Evolutionary conservation across 2,113 vertebrate species (phyloP).

Genomic region (Vireo altiloquus): DNA sequence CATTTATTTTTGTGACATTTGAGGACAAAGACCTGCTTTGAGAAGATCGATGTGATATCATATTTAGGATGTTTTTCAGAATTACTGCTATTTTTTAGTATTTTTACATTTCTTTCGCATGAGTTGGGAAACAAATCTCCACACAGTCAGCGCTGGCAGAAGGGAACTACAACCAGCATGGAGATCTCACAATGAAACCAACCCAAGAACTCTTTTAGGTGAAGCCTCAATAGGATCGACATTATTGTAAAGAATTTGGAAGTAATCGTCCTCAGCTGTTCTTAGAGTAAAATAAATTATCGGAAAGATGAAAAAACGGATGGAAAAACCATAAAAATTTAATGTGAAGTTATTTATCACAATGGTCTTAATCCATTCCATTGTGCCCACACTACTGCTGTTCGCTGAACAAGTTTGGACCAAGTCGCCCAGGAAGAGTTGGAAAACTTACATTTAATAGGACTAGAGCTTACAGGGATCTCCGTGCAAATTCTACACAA

Average conservation of each 20-base stretch:
- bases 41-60: accelerated
- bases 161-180: background rate
- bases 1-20: background rate
- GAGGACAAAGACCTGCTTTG: background rate
- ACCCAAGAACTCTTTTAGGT: background rate
- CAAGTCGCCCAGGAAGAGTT: background rate
- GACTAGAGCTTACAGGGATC: background rate
- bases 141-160: accelerated
- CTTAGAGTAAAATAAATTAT: background rate
- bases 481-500: background rate
- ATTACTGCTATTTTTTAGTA: background rate
- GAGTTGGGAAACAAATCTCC: background rate
- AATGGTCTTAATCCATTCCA: background rate
- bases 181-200: background rate
- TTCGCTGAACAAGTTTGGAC: background rate
- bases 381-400: background rate
- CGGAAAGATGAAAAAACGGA: background rate
- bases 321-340: accelerated
- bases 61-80: background rate
- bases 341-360: background rate
- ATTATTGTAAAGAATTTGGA: background rate
- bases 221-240: background rate
- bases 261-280: background rate
- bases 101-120: background rate
- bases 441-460: background rate